phyloP scores from a whole-genome alignment of 1,140 invertebrate genomes.

The Chrysoperla carnea region DNA sequence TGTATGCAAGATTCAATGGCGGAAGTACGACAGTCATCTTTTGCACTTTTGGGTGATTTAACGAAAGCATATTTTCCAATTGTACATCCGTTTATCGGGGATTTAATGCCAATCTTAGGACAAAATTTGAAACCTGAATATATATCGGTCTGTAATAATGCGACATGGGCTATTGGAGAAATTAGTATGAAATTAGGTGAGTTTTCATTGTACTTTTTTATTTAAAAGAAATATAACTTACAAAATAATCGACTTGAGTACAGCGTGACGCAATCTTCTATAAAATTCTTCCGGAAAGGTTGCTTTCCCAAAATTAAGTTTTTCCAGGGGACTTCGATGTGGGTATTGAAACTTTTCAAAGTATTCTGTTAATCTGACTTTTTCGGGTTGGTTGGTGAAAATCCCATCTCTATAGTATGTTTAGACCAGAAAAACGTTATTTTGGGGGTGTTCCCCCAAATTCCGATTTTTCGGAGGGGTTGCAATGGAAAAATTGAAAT shows the following conservation, averaged over 20 bases:
- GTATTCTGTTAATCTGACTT: too few species aligned
- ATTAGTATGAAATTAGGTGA: slow-evolving; percentile 92
- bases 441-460: too few species aligned
- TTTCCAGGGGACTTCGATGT: too few species aligned
- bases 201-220: slow-evolving; percentile 4
- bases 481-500: too few species aligned
- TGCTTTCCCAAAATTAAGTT: too few species aligned
- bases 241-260: background rate
- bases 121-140: slow-evolving; percentile 95
- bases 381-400: too few species aligned
- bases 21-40: slow-evolving; percentile 97
- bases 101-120: slow-evolving; percentile 89
- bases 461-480: too few species aligned
- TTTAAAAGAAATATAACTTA: background rate
- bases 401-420: too few species aligned
- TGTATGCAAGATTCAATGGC: slow-evolving; percentile 98
- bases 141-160: slow-evolving; percentile 98
- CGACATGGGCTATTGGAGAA: slow-evolving; percentile 97
- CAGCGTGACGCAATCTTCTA: background rate
- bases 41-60: slow-evolving; percentile 92
- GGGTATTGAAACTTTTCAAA: too few species aligned
- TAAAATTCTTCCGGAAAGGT: slow-evolving; percentile 1
- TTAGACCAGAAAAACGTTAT: too few species aligned
- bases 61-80: slow-evolving; percentile 98
- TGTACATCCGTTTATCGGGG: slow-evolving; percentile 81